Evolutionary conservation across 2,113 vertebrate species (phyloP).

Genomic region (Nicator chloris): DNA sequence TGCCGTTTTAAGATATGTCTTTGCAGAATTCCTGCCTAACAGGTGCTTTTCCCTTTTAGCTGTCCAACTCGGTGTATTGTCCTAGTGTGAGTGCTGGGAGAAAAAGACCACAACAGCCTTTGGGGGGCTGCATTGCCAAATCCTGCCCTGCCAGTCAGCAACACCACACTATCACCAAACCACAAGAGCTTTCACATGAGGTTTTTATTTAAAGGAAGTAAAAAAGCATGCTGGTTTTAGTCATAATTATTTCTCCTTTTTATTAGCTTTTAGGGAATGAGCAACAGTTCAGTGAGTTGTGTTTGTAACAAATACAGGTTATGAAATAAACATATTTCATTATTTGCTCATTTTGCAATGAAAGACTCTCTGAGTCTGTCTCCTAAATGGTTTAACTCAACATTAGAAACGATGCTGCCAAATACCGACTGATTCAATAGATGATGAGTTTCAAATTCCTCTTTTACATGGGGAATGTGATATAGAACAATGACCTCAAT

Average conservation of each 20-base stretch:
- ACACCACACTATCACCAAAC: not conserved
- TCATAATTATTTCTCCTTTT: constrained; percentile 28
- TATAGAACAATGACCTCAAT: constrained; percentile 57
- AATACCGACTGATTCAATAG: constrained; percentile 39
- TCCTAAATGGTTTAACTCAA: constrained; percentile 59
- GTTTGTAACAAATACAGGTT: constrained; percentile 50
- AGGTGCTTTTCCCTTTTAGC: not conserved
- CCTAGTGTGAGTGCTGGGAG: not conserved
- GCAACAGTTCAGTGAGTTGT: constrained; percentile 26
- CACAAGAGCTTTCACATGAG: not conserved
- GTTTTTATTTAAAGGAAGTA: constrained; percentile 35
- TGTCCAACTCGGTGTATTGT: not conserved
- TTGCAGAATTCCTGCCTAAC: not conserved
- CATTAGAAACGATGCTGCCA: constrained; percentile 50
- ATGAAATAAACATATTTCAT: constrained; percentile 61
- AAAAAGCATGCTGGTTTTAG: not conserved
- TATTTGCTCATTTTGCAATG: constrained; percentile 58
- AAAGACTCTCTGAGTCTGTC: constrained; percentile 11
- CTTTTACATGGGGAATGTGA: constrained; percentile 54
- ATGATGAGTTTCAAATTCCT: constrained; percentile 49
- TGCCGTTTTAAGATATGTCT: not conserved
- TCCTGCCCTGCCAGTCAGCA: not conserved
- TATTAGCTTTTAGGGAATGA: constrained; percentile 60
- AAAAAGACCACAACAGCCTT: not conserved
- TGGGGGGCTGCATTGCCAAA: not conserved